Evolutionary conservation across 2,888 invertebrate genomes (phyloP), one percentile per base, ranked within the genome.

Genomic region (Pheosia tremula): DNA sequence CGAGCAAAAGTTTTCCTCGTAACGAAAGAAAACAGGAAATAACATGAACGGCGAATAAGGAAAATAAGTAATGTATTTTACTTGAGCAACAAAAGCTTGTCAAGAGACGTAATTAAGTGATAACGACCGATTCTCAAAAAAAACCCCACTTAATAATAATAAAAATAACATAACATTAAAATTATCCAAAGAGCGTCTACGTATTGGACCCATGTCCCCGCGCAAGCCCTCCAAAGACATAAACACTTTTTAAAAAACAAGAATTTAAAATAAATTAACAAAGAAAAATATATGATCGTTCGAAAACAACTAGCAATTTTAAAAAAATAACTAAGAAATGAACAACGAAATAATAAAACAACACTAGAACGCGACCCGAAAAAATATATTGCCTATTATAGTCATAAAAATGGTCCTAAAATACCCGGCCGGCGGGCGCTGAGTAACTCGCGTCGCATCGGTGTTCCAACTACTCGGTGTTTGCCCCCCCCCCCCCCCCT

Each of bases 401-500:
- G 58, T 62, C 53, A 66, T 63, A 70, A 73, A 77, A 79, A 75
- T 77, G 79, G 77, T 84, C 86, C 88, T 83, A 90, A 91, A 89
- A 89, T 91, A 92, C 92, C 92, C 92, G 91, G 89, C 85, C 88
- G 90, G 90, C 86, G 76, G 85, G 75, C 85, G 88, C 85, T 80
- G 75, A 73, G 83, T 84, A 86, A 83, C 80, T 74, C 89, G 91
- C 89, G 88, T 86, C 84, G 92, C 93, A 91, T 92, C 92, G 90
- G 89, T 93, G 93, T 93, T 88, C 82, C 83, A 84, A 78, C 84
- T 86, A 89, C 82, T 90, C 89, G 85, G 88, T 90, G 90, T 90
- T 85, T 77, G 73, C 74, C 71, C 58, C 65, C 72, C 88, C 88
- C 56, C 66, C 71, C 56, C 66, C 71, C 88, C 88, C 86, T 89